phyloP scores from a whole-genome alignment of 1,140 invertebrate genomes.

The Pseudomyrmex pallidus region DNA sequence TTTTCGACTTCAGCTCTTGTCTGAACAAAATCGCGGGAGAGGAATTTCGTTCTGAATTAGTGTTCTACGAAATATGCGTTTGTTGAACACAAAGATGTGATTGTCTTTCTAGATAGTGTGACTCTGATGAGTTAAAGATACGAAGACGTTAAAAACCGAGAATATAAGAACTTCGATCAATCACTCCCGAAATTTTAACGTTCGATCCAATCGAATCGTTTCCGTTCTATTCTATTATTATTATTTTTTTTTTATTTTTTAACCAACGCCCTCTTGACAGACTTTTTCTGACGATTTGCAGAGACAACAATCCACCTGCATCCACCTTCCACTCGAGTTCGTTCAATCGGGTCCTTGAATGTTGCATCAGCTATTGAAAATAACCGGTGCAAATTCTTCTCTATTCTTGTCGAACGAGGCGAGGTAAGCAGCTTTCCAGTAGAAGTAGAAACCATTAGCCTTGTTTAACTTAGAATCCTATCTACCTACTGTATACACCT shows the following conservation, averaged over 20 bases:
- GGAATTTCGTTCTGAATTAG: background rate
- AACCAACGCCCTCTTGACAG: background rate
- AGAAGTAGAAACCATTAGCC: slow-evolving; percentile 39
- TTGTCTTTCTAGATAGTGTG: background rate
- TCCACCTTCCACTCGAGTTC: background rate
- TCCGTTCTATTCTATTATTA: background rate
- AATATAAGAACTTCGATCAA: background rate
- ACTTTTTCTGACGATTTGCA: background rate
- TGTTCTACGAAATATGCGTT: background rate
- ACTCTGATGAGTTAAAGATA: background rate
- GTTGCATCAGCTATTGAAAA: background rate
- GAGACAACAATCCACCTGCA: background rate
- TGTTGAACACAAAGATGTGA: background rate
- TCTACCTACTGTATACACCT: slow-evolving; percentile 35
- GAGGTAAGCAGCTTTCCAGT: background rate
- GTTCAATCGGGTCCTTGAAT: slow-evolving; percentile 16
- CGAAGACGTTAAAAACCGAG: background rate
- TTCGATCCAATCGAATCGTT: background rate
- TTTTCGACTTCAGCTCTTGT: no score
- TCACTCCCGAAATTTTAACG: background rate
- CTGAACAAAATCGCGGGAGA: no score
- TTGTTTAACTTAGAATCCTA: background rate
- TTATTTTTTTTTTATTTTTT: background rate
- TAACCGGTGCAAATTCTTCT: background rate
- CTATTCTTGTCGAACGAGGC: background rate